Evolutionary conservation across 2,797 vertebrate species (phyloP).

Genomic region (Chrosomus eos): DNA sequence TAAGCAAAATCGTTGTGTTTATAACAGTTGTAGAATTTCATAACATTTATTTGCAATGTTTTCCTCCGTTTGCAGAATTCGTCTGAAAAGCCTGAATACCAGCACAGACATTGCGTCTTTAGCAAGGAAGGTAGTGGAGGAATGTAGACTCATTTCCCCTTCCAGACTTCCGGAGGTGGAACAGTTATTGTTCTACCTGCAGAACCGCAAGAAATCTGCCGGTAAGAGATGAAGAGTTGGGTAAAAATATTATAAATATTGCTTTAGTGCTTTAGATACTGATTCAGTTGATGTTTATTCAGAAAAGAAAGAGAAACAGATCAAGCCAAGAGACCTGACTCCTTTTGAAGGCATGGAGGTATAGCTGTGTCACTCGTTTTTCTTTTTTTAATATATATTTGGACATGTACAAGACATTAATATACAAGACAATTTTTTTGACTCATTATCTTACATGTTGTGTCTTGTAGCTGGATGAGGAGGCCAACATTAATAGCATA

Average conservation of each 20-base stretch:
- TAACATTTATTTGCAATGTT: neutral
- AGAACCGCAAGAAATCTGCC: slow-evolving; percentile 84
- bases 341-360: slow-evolving; percentile 91
- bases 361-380: slow-evolving; percentile 50
- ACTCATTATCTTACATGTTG: neutral
- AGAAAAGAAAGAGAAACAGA: slow-evolving; percentile 86
- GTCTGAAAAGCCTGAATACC: slow-evolving; percentile 89
- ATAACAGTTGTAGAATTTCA: neutral
- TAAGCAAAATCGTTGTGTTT: neutral
- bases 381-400: neutral
- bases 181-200: slow-evolving; percentile 92
- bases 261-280: neutral
- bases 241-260: slow-evolving; percentile 40
- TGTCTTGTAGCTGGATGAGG: slow-evolving; percentile 77
- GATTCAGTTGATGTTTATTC: slow-evolving; percentile 42
- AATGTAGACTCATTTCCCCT: slow-evolving; percentile 91
- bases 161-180: slow-evolving; percentile 89
- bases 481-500: slow-evolving; percentile 88
- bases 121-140: slow-evolving; percentile 92
- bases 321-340: slow-evolving; percentile 85
- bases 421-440: neutral
- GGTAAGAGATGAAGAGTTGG: slow-evolving; percentile 74
- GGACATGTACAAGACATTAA: neutral
- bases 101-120: slow-evolving; percentile 88
- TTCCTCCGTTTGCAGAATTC: slow-evolving; percentile 78